Percentiles rank a stretch among this genome's conserved stretches.
Evolutionary conservation across 1,140 invertebrate species (phyloP).

Genomic region (Nebria ingens): DNA sequence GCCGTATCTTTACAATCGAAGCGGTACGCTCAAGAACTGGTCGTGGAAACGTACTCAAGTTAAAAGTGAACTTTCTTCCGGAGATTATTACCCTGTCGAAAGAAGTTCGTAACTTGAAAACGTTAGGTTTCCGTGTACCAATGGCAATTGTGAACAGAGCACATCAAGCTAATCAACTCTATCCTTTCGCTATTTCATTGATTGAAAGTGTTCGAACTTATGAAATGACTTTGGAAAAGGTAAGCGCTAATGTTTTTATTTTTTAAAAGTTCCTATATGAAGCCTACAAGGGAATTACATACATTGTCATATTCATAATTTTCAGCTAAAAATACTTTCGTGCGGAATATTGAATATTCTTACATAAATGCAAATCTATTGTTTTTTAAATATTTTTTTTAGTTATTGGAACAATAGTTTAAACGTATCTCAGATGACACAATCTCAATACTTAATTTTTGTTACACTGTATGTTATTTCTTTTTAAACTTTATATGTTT

Average conservation of each 20-base stretch:
- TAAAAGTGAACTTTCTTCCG: conserved; percentile 95
- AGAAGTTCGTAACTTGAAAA: conserved; percentile 95
- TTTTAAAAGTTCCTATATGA: too few relatives aligned
- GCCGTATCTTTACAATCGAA: conserved; percentile 92
- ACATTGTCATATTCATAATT: too few relatives aligned
- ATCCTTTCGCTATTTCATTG: conserved; percentile 97
- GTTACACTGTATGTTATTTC: too few relatives aligned
- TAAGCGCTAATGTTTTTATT: conserved; percentile 39
- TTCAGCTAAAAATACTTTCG: too few relatives aligned
- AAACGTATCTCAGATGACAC: too few relatives aligned
- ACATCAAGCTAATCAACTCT: conserved; percentile 95
- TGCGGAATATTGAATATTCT: too few relatives aligned
- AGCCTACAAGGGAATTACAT: too few relatives aligned
- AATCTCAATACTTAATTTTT: too few relatives aligned
- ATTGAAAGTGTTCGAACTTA: conserved; percentile 97
- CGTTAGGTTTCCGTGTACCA: conserved; percentile 92
- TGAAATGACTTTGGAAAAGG: conserved; percentile 92
- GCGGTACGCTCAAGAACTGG: conserved; percentile 69
- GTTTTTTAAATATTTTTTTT: too few relatives aligned
- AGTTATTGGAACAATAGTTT: too few relatives aligned
- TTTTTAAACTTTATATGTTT: too few relatives aligned
- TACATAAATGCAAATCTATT: too few relatives aligned
- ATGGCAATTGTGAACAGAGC: conserved; percentile 98
- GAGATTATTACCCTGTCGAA: conserved; percentile 98
- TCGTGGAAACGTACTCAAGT: conserved; percentile 78